Conservation (phyloP, 2,113 vertebrate genomes). For the Engystomops pustulosus region DNA sequence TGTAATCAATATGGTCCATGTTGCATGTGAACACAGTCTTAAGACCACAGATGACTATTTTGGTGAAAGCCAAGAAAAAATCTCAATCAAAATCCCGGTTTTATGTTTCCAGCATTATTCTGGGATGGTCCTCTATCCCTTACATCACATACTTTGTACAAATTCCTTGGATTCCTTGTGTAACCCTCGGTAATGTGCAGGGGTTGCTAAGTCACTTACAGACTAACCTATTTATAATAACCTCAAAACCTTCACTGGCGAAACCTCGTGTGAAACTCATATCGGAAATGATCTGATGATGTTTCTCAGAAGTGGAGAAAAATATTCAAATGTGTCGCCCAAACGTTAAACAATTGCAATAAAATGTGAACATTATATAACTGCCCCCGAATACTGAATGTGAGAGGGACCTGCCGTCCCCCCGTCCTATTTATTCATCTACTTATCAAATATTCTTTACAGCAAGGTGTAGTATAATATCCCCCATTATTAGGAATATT, state of each 20-base stretch:
- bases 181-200: not conserved
- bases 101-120: not conserved
- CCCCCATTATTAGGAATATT: too few relatives aligned
- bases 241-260: conserved; percentile 45
- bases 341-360: not conserved
- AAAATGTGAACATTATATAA: not conserved
- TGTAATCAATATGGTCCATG: too few relatives aligned
- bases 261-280: conserved; percentile 20
- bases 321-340: conserved; percentile 9
- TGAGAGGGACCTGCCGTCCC: too few relatives aligned
- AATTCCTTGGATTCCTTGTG: not conserved
- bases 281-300: conserved; percentile 26
- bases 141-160: not conserved
- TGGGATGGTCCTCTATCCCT: too few relatives aligned
- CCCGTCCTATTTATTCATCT: not conserved
- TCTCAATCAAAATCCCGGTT: too few relatives aligned
- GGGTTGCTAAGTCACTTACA: conserved; percentile 43
- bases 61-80: not conserved
- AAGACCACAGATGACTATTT: too few relatives aligned
- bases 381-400: not conserved
- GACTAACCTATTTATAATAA: conserved; percentile 46
- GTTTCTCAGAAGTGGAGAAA: conserved; percentile 39
- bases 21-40: too few relatives aligned
- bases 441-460: too few relatives aligned
- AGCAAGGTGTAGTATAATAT: too few relatives aligned